Conservation (phyloP, 2,888 invertebrate genomes). For the Nomada ruficornis region DNA sequence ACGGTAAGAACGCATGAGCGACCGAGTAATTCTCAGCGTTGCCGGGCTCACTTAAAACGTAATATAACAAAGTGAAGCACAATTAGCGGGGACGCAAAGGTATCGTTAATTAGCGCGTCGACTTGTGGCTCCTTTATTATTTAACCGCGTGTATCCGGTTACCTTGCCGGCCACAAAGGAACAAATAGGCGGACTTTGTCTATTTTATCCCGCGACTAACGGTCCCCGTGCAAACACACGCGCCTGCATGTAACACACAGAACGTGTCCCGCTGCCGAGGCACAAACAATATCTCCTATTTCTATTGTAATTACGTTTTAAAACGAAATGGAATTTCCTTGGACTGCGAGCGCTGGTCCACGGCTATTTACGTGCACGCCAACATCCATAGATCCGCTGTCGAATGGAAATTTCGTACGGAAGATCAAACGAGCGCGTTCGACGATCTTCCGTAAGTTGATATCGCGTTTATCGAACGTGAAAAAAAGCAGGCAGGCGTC, state of each 20-base stretch:
- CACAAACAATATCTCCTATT: constrained; percentile 55
- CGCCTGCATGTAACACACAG: neutral
- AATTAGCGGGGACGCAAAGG: constrained; percentile 74
- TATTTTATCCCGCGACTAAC: constrained; percentile 61
- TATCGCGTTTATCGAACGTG: constrained; percentile 44
- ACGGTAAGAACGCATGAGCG: constrained; percentile 78
- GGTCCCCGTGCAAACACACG: constrained; percentile 12
- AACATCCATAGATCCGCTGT: constrained; percentile 3
- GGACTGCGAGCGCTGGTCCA: constrained; percentile 12
- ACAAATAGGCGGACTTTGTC: constrained; percentile 69
- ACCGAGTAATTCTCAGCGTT: constrained; percentile 74
- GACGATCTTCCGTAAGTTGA: constrained; percentile 37
- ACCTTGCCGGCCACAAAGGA: constrained; percentile 67
- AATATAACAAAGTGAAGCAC: constrained; percentile 76
- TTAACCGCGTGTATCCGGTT: constrained; percentile 72
- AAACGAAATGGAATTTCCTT: constrained; percentile 43
- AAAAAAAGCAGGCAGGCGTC: constrained; percentile 15
- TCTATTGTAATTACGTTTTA: constrained; percentile 58
- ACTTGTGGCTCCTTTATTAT: constrained; percentile 72
- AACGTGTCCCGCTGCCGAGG: constrained; percentile 23
- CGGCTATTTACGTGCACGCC: constrained; percentile 24
- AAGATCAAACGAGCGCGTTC: constrained; percentile 46
- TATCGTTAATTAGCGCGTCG: constrained; percentile 75
- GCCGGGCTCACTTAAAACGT: constrained; percentile 70
- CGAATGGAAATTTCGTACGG: constrained; percentile 39